These are phyloP conservation scores for Ophion slaviceki DNA, from an alignment of 2,888 invertebrate genomes.

Conservation along the genomic window DNA sequence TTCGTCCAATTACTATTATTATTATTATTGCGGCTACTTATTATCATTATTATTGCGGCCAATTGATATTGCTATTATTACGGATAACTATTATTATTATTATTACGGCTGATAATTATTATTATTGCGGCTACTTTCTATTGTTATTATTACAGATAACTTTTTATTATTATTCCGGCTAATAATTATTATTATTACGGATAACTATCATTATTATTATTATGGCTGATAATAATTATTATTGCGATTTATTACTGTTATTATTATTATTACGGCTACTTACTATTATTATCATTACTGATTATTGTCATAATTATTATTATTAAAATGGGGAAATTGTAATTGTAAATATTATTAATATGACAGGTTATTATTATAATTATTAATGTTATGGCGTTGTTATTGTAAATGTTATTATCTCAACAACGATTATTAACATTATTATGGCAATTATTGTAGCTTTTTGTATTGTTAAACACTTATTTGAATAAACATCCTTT, in stretches of 20 bases:
- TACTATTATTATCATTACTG: not conserved
- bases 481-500: not conserved
- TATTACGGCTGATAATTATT: not conserved
- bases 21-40: not conserved
- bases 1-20: not conserved
- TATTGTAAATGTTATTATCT: not conserved
- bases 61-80: not conserved
- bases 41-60: not conserved
- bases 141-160: not conserved
- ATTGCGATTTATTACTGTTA: too few species aligned
- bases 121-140: not conserved
- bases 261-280: too few species aligned
- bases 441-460: constrained; percentile 24
- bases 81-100: too few species aligned
- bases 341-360: not conserved
- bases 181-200: too few species aligned
- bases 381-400: not conserved
- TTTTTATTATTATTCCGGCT: too few species aligned
- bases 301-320: not conserved
- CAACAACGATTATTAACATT: constrained; percentile 5
- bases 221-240: too few species aligned
- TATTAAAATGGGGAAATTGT: too few species aligned
- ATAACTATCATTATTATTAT: too few species aligned
- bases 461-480: not conserved
- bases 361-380: not conserved